A percentile compares a stretch with the other conserved stretches of the same genome.
Evolutionary conservation across 2,888 invertebrate species (phyloP).

Genomic region (Carcina quercana): DNA sequence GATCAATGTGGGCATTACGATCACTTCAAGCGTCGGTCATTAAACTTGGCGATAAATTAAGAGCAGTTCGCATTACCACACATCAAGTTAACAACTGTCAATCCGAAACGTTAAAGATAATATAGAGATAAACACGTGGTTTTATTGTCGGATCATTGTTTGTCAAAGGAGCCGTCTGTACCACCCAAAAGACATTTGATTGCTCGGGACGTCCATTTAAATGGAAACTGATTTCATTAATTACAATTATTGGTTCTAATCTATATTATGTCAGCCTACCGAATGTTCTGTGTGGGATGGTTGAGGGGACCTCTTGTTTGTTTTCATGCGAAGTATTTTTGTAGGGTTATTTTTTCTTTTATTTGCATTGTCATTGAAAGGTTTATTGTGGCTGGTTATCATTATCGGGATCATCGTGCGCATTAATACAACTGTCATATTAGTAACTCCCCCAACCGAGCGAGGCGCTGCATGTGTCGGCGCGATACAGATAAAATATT

Average conservation of each 20-base stretch:
- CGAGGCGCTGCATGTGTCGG: slow-evolving; percentile 22
- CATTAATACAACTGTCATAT: slow-evolving; percentile 61
- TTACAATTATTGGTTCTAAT: slow-evolving; percentile 56
- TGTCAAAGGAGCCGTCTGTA: slow-evolving; percentile 46
- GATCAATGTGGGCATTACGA: slow-evolving; percentile 42
- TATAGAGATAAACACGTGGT: slow-evolving; percentile 30
- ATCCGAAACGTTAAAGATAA: slow-evolving; percentile 40
- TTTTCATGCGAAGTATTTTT: slow-evolving; percentile 37
- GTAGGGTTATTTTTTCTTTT: slow-evolving; percentile 29
- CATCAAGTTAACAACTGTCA: slow-evolving; percentile 42
- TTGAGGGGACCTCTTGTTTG: too few relatives aligned
- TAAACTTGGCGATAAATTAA: slow-evolving; percentile 42
- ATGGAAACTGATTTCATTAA: slow-evolving; percentile 53
- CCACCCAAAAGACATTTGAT: slow-evolving; percentile 38
- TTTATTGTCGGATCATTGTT: slow-evolving; percentile 39
- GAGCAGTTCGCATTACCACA: slow-evolving; percentile 41
- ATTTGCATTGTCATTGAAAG: slow-evolving; percentile 39
- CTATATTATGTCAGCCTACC: slow-evolving; percentile 45
- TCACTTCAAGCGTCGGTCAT: slow-evolving; percentile 27
- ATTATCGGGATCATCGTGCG: slow-evolving; percentile 51
- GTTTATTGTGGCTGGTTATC: slow-evolving; percentile 54
- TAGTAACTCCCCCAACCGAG: slow-evolving; percentile 34
- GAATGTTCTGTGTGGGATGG: slow-evolving; percentile 29
- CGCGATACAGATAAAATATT: slow-evolving; percentile 19
- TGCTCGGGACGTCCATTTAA: slow-evolving; percentile 36